Conservation (phyloP, 1,140 invertebrate genomes). For the Anastatus disparis region DNA sequence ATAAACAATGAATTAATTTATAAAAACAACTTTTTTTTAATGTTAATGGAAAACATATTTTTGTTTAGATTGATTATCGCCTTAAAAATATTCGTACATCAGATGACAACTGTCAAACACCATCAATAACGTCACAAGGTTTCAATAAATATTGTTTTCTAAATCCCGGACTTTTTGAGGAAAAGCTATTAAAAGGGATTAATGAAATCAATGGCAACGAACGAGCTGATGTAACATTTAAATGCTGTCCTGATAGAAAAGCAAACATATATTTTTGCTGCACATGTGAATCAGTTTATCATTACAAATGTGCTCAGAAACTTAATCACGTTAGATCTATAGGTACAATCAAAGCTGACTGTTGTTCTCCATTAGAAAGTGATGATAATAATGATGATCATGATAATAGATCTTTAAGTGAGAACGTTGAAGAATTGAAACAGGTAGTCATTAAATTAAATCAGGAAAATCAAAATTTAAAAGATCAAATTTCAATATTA, state of each 20-base stretch:
- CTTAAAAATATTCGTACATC: slow-evolving; percentile 56
- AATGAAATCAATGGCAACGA: background rate
- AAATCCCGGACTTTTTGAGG: slow-evolving; percentile 69
- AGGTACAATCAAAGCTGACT: slow-evolving; percentile 21
- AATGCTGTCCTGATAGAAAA: slow-evolving; percentile 41
- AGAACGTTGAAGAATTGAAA: slow-evolving; percentile 13
- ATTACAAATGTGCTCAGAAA: slow-evolving; percentile 35
- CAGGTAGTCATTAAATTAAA: background rate
- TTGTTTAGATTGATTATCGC: slow-evolving; percentile 57
- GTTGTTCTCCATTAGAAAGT: slow-evolving; percentile 4
- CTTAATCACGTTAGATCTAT: slow-evolving; percentile 9
- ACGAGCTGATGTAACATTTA: slow-evolving; percentile 23
- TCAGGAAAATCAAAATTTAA: slow-evolving; percentile 22
- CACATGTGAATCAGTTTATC: slow-evolving; percentile 34
- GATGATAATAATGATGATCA: background rate
- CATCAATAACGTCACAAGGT: slow-evolving; percentile 67
- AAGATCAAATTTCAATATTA: slow-evolving; percentile 4
- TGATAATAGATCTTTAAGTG: background rate
- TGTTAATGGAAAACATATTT: too few relatives aligned
- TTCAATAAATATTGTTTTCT: slow-evolving; percentile 73
- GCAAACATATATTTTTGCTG: slow-evolving; percentile 36
- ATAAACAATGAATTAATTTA: slow-evolving; percentile 4
- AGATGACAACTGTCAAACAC: slow-evolving; percentile 66
- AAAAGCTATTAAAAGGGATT: slow-evolving; percentile 19
- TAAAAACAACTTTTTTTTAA: background rate